phyloP scores from a whole-genome alignment of 2,113 vertebrate species.

The Hyaena hyaena region DNA sequence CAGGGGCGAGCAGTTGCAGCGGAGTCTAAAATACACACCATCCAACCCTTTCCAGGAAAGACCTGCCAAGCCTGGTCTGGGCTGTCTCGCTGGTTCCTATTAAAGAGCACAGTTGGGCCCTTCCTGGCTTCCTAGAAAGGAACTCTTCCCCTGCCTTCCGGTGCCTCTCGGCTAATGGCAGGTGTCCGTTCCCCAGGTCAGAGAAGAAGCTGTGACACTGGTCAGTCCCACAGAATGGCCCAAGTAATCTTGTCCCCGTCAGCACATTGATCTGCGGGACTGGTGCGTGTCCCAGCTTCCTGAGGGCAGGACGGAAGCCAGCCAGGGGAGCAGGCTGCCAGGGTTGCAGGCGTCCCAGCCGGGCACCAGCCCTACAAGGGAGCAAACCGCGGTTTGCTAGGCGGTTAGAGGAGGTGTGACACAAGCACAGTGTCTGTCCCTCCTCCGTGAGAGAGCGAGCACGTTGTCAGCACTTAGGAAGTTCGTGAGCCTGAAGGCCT shows the following conservation, averaged over 20 bases:
- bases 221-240: background rate
- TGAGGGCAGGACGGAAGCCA: background rate
- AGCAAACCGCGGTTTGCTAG: background rate
- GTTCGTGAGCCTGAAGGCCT: background rate
- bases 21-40: background rate
- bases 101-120: background rate
- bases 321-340: too few species aligned
- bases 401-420: background rate
- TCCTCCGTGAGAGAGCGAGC: accelerated
- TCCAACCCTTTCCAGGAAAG: background rate
- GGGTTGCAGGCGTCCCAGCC: background rate
- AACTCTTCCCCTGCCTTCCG: background rate
- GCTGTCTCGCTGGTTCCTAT: background rate
- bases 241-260: background rate
- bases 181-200: background rate
- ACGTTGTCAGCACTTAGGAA: background rate
- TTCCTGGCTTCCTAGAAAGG: background rate
- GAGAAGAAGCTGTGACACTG: background rate
- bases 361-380: too few species aligned
- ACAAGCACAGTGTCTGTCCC: background rate
- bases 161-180: background rate
- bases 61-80: background rate
- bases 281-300: accelerated
- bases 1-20: background rate
- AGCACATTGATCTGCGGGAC: accelerated